Conservation (phyloP, 2,888 invertebrate species). For the Acanthoscelides obtectus region DNA sequence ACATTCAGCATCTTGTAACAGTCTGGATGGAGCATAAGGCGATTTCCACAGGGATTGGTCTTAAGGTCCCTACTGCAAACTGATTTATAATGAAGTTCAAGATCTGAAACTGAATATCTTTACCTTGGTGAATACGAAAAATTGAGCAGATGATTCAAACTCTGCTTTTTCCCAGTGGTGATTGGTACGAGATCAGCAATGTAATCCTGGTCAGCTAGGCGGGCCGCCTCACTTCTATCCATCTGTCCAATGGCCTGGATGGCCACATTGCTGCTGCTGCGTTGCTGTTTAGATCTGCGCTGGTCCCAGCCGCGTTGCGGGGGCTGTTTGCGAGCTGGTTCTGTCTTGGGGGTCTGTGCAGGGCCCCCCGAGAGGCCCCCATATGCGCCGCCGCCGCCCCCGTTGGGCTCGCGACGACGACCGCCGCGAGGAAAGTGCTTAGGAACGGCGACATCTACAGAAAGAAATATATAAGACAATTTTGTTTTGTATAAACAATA, state of each 20-base stretch:
- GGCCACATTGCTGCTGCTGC: conserved; percentile 62
- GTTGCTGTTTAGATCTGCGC: conserved; percentile 40
- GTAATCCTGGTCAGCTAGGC: conserved; percentile 54
- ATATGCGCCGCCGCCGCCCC: conserved; percentile 48
- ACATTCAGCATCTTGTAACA: too few relatives aligned
- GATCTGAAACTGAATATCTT: neutral
- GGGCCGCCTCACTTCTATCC: conserved; percentile 69
- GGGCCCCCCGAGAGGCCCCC: neutral
- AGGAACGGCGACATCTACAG: conserved; percentile 48
- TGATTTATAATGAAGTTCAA: neutral
- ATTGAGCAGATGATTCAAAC: conserved; percentile 89
- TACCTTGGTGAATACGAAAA: conserved; percentile 65
- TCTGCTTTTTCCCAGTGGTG: conserved; percentile 84
- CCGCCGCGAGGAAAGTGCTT: conserved; percentile 62
- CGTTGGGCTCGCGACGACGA: conserved; percentile 63
- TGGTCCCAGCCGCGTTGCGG: conserved; percentile 66
- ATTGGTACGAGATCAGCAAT: conserved; percentile 78
- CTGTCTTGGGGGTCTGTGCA: conserved; percentile 48
- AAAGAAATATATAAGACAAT: conserved; percentile 1
- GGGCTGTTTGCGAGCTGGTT: conserved; percentile 65
- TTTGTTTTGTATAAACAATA: too few relatives aligned
- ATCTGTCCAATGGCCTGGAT: conserved; percentile 47
- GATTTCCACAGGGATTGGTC: too few relatives aligned
- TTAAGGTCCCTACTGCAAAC: neutral
- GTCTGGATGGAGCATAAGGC: too few relatives aligned